A percentile compares a stretch with the other conserved stretches of the same genome.
Evolutionary conservation across 2,113 vertebrate genomes (phyloP).

Genomic region (Hippocampus zosterae): DNA sequence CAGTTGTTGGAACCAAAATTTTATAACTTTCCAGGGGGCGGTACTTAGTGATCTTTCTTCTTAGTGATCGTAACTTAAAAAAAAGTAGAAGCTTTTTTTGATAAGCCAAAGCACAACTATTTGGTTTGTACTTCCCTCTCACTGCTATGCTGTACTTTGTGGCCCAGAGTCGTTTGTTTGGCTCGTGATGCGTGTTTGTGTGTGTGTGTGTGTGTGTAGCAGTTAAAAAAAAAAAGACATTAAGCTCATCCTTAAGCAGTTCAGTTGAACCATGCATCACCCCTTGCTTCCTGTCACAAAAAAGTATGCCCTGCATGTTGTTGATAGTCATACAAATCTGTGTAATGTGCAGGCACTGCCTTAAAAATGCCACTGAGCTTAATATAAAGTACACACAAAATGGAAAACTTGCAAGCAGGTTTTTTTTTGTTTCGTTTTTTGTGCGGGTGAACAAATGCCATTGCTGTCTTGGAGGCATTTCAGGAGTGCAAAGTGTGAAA

Average conservation of each 20-base stretch:
- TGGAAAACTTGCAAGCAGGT: constrained; percentile 28
- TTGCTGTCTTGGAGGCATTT: constrained; percentile 3
- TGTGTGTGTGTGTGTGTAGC: neutral
- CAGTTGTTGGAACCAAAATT: no score
- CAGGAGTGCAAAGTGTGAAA: constrained; percentile 25
- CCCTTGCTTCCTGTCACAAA: constrained; percentile 11
- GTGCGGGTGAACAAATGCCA: neutral
- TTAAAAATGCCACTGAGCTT: constrained; percentile 27
- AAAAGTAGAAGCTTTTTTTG: no score
- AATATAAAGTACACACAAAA: constrained; percentile 30
- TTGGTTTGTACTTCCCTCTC: no score
- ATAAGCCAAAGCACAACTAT: no score
- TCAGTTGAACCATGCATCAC: constrained; percentile 2
- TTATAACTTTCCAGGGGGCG: no score
- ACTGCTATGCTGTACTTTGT: no score
- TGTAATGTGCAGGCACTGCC: constrained; percentile 2
- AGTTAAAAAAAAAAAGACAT: constrained; percentile 14
- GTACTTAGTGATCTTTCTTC: no score
- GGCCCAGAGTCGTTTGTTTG: no score
- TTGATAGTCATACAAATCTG: constrained; percentile 14
- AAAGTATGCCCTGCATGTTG: constrained; percentile 23
- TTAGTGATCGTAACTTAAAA: no score
- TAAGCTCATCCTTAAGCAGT: constrained; percentile 29
- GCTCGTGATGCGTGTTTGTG: no score
- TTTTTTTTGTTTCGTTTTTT: neutral